Evolutionary conservation across 2,888 invertebrate species (phyloP).

Genomic region (Drosophila incognita): DNA sequence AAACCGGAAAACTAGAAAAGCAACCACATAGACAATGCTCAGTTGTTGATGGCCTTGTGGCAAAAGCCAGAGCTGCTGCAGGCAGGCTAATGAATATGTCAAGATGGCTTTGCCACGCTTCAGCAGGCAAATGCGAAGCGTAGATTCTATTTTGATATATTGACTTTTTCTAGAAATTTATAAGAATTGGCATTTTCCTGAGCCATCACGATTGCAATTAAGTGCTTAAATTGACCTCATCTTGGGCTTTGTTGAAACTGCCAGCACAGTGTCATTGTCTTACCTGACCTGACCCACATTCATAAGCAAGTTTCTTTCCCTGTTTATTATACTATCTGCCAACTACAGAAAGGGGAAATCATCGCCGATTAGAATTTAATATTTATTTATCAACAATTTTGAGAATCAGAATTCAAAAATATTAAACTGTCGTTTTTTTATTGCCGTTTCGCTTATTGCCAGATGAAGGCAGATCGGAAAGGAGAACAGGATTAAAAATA

Average conservation of each 20-base stretch:
- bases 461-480: background rate
- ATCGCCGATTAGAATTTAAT: background rate
- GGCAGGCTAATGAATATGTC: conserved; percentile 70
- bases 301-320: background rate
- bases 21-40: conserved; percentile 4
- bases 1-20: conserved; percentile 22
- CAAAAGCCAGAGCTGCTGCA: conserved; percentile 31
- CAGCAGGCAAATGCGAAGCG: conserved; percentile 39
- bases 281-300: background rate
- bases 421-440: background rate
- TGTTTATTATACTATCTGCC: background rate
- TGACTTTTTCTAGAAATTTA: conserved; percentile 60
- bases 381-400: background rate
- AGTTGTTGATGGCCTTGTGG: conserved; percentile 41
- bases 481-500: background rate
- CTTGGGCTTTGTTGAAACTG: background rate
- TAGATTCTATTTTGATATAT: conserved; percentile 13
- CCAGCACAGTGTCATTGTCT: background rate
- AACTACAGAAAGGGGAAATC: background rate
- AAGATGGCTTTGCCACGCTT: conserved; percentile 52
- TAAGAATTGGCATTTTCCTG: conserved; percentile 74
- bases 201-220: conserved; percentile 67
- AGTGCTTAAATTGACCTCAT: conserved; percentile 31
- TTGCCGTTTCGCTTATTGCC: background rate
- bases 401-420: background rate